Evolutionary conservation across 2,888 invertebrate species (phyloP).

Genomic region (Drosophila aldrichi): DNA sequence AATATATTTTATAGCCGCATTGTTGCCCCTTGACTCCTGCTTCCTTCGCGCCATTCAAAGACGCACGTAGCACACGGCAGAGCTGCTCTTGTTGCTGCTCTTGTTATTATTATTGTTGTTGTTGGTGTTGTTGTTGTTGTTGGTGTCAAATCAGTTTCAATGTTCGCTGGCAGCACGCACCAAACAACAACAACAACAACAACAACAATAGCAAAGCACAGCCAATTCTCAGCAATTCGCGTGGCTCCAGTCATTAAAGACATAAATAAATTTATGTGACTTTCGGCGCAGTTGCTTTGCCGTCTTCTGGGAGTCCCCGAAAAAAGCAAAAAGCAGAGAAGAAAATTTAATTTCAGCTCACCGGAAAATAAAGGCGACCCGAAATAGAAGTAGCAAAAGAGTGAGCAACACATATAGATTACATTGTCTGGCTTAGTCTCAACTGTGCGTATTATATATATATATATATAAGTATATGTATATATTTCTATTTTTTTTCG

Average conservation of each 20-base stretch:
- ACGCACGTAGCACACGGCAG: constrained; percentile 74
- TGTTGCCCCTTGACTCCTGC: constrained; percentile 34
- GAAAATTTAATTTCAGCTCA: constrained; percentile 57
- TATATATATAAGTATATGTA: not conserved
- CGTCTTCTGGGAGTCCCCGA: constrained; percentile 13
- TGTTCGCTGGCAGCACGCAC: constrained; percentile 66
- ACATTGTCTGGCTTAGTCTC: constrained; percentile 51
- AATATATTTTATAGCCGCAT: constrained; percentile 74
- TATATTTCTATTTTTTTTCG: constrained; percentile 32
- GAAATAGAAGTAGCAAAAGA: constrained; percentile 18
- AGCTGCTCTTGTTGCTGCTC: constrained; percentile 32
- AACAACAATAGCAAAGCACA: constrained; percentile 35
- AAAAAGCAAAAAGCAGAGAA: constrained; percentile 42
- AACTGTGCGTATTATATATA: constrained; percentile 20
- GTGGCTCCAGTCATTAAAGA: constrained; percentile 81
- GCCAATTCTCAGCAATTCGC: constrained; percentile 74
- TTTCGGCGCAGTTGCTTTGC: constrained; percentile 64
- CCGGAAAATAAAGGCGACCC: constrained; percentile 3
- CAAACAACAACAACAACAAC: constrained; percentile 22
- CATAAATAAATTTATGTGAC: constrained; percentile 83
- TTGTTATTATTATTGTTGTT: constrained; percentile 26
- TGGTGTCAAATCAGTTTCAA: constrained; percentile 79
- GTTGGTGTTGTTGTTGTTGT: constrained; percentile 32
- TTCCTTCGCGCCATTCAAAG: constrained; percentile 46
- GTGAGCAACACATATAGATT: constrained; percentile 50